Base-by-base conservation (phyloP, 2,888 invertebrate species). In the Campoletis raptor region DNA sequence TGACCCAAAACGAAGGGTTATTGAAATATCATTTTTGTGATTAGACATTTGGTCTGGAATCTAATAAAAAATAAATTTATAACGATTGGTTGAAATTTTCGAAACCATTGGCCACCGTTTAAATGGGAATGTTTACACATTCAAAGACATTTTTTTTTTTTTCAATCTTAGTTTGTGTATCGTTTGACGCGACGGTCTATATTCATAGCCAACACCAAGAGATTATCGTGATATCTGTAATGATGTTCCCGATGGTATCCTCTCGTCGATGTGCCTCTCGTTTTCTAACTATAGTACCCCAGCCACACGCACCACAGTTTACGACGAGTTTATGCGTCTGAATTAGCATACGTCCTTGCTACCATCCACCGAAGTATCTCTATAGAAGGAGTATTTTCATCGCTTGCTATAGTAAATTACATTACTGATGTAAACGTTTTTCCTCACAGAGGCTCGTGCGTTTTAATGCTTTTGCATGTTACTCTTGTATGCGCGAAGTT, bases 281-380 rank as follows among this genome's bases (percentile, higher is more conserved):
- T 85, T 85, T 82, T 52, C 37, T 42, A 76, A 30, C 81, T 45
- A 81, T 45, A 81, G 64, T 72, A 64, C 70, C 45, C 72, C 64
- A 24, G 64, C 45, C 74, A 85, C 78, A 70, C 85, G 64, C 74
- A 70, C 42, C 77, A 64, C 37, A 70, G 61, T 87, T 89, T 88
- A 88, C 87, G 89, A 85, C 79, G 80, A 88, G 85, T 88, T 89
- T 89, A 88, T 88, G 87, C 81, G 82, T 42, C 54, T 67, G 61
- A 80, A 90, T 90, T 89, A 87, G 79, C 89, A 90, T 90, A 89
- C 88, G 88, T 89, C 89, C 90, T 89, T 89, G 90, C 89, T 87
- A 87, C 88, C 85, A 83, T 74, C 77, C 40, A 72, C 21, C 54
- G 18, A 81, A 61, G 61, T 81, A 83, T 83, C 79, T 79, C 70